A percentile compares a stretch with the other conserved stretches of the same genome.
These are phyloP conservation scores for Aquatica leii DNA, from an alignment of 2,888 invertebrate species.

Conservation along the genomic window DNA sequence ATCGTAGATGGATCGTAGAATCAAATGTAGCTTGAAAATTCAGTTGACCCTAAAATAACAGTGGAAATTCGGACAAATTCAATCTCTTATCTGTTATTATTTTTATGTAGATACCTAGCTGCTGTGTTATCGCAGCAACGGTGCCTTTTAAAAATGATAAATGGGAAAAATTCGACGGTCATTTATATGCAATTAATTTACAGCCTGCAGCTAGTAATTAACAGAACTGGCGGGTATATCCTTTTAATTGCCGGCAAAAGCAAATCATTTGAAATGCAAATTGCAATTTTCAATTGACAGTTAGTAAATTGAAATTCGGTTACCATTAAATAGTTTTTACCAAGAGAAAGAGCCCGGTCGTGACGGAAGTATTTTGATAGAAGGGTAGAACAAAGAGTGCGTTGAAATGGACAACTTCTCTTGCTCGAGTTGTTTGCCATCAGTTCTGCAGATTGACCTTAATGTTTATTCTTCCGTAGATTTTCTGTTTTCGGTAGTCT, in stretches of 20 bases:
- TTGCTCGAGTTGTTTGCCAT: constrained; percentile 34
- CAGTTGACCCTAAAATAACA: constrained; percentile 44
- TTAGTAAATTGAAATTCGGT: constrained; percentile 19
- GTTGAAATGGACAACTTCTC: constrained; percentile 35
- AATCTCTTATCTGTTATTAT: constrained; percentile 43
- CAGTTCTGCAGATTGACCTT: constrained; percentile 33
- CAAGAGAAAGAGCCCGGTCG: constrained; percentile 28
- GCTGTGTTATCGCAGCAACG: background rate
- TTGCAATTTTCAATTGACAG: background rate
- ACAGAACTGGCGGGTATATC: constrained; percentile 14
- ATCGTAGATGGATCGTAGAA: constrained; percentile 38
- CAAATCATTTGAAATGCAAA: constrained; percentile 21
- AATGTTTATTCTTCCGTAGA: constrained; percentile 30
- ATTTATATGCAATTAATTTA: constrained; percentile 27
- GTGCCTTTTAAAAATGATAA: background rate
- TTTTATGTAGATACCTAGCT: constrained; percentile 35
- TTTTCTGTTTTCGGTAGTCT: constrained; percentile 12
- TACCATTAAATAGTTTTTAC: constrained; percentile 21
- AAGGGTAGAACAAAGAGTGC: constrained; percentile 34
- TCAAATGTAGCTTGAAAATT: constrained; percentile 43
- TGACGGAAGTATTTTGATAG: constrained; percentile 36
- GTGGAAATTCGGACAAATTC: constrained; percentile 36
- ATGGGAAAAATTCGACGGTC: constrained; percentile 10
- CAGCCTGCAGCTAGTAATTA: constrained; percentile 25
- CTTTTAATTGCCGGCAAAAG: constrained; percentile 25